phyloP scores from a whole-genome alignment of 2,113 vertebrate species.

The Dendrocopos noguchii region DNA sequence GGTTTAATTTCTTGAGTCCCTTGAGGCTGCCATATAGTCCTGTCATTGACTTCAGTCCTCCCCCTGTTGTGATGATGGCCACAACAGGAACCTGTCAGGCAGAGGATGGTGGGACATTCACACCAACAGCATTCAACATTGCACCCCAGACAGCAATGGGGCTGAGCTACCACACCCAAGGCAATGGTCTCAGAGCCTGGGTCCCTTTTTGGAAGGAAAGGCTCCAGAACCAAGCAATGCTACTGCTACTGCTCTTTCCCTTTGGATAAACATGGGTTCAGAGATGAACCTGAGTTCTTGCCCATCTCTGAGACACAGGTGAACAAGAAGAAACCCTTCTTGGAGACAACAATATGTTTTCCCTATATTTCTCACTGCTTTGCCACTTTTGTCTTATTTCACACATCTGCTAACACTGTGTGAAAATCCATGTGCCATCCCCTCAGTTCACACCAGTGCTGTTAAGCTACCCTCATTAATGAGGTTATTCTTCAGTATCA shows the following conservation, averaged over 20 bases:
- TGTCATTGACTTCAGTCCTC: conserved; percentile 86
- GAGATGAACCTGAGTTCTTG: not conserved
- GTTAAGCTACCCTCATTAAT: not conserved
- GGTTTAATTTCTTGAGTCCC: conserved; percentile 82
- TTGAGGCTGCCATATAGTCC: conserved; percentile 79
- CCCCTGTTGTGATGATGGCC: conserved; percentile 87
- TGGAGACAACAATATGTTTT: not conserved
- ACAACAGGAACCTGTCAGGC: conserved; percentile 80
- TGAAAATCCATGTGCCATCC: not conserved
- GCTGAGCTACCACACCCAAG: not conserved
- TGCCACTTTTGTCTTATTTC: not conserved
- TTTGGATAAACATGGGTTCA: not conserved
- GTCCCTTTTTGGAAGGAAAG: not conserved
- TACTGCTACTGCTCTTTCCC: not conserved
- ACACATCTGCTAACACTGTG: not conserved
- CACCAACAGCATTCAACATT: rapidly evolving
- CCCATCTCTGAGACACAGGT: not conserved
- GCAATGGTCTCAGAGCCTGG: not conserved
- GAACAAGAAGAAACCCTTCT: not conserved
- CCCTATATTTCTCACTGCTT: not conserved
- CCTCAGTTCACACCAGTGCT: not conserved
- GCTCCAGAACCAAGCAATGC: not conserved
- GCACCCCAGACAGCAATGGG: rapidly evolving
- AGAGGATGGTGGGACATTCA: not conserved
- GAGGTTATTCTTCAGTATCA: not conserved